Base-by-base conservation (phyloP, 2,888 invertebrate species). In the Pheosia tremula region DNA sequence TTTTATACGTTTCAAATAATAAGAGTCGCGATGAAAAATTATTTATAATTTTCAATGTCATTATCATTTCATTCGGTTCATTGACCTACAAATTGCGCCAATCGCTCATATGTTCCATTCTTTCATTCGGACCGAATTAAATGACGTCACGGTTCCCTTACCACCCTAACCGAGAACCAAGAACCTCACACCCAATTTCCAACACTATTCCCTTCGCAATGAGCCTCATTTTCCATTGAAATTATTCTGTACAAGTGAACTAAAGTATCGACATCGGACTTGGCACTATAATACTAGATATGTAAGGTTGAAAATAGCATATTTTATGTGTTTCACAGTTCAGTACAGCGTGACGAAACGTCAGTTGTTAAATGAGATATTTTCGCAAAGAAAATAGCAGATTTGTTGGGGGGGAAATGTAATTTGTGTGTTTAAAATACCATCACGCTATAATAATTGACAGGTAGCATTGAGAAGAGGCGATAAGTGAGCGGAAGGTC, bases 71-170 rank as follows among this genome's bases (percentile, higher is more conserved):
- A 63, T 63, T 58, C 57, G 75, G 84, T 83, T 83, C 74, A 74
- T 76, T 78, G 79, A 80, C 80, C 84, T 62, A 69, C 65, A 74
- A 75, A 81, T 80, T 80, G 81, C 77, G 77, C 77, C 73, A 77
- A 71, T 77, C 79, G 74, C 76, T 85, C 85, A 83, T 79, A 87
- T 84, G 84, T 86, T 82, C 76, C 81, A 78, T 78, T 81, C 56
- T 43, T 56, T 56, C 56, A 56, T 56, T 56, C 43, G 5, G 81
- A 77, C 71, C 79, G 78, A 79, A 84, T 83, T 78, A 79, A 83
- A 77, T 77, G 83, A 85, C 84, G 86, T 76, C 67, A 78, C 78
- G 87, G 81, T 79, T 78, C 79, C 87, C 59, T 85, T 77, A 66
- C 60, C 89, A 90, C 90, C 90, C 90, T 81, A 85, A 66, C 72